phyloP scores from a whole-genome alignment of 2,797 vertebrate species.

The Carapus acus region DNA sequence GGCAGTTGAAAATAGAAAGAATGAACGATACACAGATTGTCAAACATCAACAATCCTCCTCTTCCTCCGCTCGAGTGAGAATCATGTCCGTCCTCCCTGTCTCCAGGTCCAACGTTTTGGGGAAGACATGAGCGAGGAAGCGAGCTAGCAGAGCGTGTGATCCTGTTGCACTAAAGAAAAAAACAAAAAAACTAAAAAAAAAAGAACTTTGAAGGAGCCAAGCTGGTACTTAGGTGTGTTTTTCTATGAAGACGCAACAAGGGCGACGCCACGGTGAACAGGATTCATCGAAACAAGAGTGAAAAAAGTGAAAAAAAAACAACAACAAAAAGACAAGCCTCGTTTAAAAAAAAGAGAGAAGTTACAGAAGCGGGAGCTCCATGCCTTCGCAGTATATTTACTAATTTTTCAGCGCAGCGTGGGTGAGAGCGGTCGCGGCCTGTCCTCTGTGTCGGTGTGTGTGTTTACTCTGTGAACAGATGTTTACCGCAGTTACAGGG shows the following conservation, averaged over 20 bases:
- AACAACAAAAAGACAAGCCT: constrained; percentile 12
- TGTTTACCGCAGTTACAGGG: constrained; percentile 70
- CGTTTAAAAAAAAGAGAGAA: constrained; percentile 21
- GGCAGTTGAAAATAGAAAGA: too few relatives aligned
- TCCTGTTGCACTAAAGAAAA: constrained; percentile 74
- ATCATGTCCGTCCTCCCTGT: constrained; percentile 12
- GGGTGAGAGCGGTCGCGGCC: constrained; percentile 34
- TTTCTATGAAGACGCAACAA: constrained; percentile 53
- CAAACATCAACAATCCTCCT: neutral
- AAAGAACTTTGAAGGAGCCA: constrained; percentile 80
- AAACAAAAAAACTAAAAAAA: constrained; percentile 58
- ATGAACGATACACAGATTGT: too few relatives aligned
- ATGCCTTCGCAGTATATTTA: constrained; percentile 44
- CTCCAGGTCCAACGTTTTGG: constrained; percentile 83
- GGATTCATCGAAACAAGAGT: constrained; percentile 77
- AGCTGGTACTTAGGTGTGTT: constrained; percentile 78
- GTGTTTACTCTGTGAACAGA: constrained; percentile 66
- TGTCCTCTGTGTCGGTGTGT: constrained; percentile 36
- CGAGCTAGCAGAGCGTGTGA: constrained; percentile 48
- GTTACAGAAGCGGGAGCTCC: constrained; percentile 43
- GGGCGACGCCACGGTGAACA: constrained; percentile 57
- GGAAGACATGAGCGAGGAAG: constrained; percentile 81
- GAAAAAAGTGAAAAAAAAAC: constrained; percentile 29
- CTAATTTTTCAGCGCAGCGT: constrained; percentile 39
- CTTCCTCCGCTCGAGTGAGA: neutral